Evolutionary conservation across 2,113 vertebrate genomes (phyloP).

Genomic region (Arizona elegans): DNA sequence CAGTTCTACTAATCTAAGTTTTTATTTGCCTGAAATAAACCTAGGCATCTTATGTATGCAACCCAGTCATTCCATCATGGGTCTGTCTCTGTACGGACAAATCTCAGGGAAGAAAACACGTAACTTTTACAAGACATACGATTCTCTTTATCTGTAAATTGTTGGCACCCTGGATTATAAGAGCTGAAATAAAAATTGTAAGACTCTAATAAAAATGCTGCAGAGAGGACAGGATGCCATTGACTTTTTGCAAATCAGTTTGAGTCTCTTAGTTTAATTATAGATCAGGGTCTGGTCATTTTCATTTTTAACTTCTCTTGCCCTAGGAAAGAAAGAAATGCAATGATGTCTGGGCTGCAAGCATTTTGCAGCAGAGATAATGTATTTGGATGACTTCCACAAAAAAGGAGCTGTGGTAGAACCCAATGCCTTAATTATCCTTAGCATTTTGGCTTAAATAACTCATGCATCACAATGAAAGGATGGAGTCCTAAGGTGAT

Average conservation of each 20-base stretch:
- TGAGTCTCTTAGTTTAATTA: neutral
- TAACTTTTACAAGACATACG: neutral
- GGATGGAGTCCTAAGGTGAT: neutral
- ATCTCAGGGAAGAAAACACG: neutral
- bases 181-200: neutral
- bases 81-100: neutral
- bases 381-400: neutral
- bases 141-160: neutral
- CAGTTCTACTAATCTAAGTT: neutral
- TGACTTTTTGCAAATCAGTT: neutral
- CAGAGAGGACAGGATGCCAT: neutral
- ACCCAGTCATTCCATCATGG: neutral
- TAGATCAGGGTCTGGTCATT: slow-evolving; percentile 6
- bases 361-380: neutral
- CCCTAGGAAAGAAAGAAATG: neutral
- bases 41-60: neutral
- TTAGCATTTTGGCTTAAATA: too few relatives aligned
- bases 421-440: neutral
- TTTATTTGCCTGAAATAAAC: neutral
- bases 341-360: neutral
- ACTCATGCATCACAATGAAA: neutral
- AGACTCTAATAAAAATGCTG: slow-evolving; percentile 5
- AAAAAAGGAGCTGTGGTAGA: neutral
- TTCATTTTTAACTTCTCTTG: neutral
- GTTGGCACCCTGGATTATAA: neutral